A percentile compares a stretch with the other conserved stretches of the same genome.
Evolutionary conservation across 1,140 invertebrate species (phyloP).

Genomic region (Pseudomyrmex gracilis): DNA sequence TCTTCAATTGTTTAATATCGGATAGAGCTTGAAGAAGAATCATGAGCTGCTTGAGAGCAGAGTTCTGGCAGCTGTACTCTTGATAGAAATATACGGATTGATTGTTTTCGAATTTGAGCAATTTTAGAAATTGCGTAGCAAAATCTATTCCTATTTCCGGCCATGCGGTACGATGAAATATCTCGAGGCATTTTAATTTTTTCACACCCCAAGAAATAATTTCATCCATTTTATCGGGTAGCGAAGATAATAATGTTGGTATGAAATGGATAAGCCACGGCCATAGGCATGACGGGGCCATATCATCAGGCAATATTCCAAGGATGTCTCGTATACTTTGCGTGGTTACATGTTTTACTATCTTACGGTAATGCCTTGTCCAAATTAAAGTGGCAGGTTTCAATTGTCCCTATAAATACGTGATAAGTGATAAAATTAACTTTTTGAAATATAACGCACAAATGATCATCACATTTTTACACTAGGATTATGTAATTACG

Average conservation of each 20-base stretch:
- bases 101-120: conserved; percentile 73
- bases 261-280: conserved; percentile 81
- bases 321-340: conserved; percentile 72
- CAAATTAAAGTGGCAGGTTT: conserved; percentile 81
- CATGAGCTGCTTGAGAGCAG: conserved; percentile 68
- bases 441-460: background rate
- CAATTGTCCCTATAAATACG: conserved; percentile 74
- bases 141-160: conserved; percentile 79
- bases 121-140: conserved; percentile 70
- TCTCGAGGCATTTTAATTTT: conserved; percentile 77
- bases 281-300: conserved; percentile 66
- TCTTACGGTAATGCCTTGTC: conserved; percentile 74
- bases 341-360: conserved; percentile 64
- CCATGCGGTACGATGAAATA: conserved; percentile 73
- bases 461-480: background rate
- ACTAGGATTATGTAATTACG: background rate
- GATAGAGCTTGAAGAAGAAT: conserved; percentile 73
- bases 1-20: conserved; percentile 77
- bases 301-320: conserved; percentile 69
- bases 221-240: conserved; percentile 72
- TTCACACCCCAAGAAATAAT: conserved; percentile 78
- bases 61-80: conserved; percentile 66
- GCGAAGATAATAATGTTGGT: conserved; percentile 75
- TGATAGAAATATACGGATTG: conserved; percentile 65
- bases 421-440: background rate